A percentile compares a stretch with the other conserved stretches of the same genome.
Evolutionary conservation across 92 coral and sea anemone species (phyloP).

Genomic region (Pocillopora grandis): DNA sequence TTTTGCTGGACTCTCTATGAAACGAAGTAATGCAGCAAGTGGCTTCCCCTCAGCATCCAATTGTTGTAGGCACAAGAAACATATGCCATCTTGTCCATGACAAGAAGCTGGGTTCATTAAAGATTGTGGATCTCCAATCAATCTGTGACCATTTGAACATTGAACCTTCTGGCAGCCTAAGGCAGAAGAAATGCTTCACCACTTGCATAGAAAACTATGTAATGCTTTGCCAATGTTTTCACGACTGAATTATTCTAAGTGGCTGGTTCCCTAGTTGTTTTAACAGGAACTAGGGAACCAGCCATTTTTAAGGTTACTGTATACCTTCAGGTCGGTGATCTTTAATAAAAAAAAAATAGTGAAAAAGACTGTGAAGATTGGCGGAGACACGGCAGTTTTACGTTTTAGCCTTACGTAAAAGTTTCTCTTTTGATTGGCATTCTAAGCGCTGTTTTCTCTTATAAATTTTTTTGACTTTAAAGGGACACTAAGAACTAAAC

Average conservation of each 20-base stretch:
- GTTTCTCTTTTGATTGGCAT: not conserved
- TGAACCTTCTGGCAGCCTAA: constrained; percentile 31
- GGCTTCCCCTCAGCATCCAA: constrained; percentile 22
- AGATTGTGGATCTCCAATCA: constrained; percentile 19
- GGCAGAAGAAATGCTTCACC: constrained; percentile 20
- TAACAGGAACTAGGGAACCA: too few relatives aligned
- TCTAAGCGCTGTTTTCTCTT: constrained; percentile 17
- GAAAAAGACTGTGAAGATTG: too few relatives aligned
- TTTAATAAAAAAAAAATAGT: too few relatives aligned
- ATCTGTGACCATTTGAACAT: constrained; percentile 23
- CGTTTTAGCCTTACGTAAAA: not conserved
- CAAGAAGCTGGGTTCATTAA: constrained; percentile 19
- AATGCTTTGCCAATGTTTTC: not conserved
- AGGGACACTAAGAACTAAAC: constrained; percentile 34
- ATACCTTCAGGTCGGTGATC: not conserved
- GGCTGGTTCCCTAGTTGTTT: not conserved
- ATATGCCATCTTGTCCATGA: constrained; percentile 20
- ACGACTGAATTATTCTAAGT: not conserved
- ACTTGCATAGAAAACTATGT: not conserved
- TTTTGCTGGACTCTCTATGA: constrained; percentile 19
- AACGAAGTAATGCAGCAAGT: constrained; percentile 16
- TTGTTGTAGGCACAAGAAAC: constrained; percentile 32
- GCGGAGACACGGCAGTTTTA: not conserved
- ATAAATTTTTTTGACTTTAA: constrained; percentile 4
- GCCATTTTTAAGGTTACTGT: not conserved